These are phyloP conservation scores for Solea solea DNA, from an alignment of 2,113 vertebrate species.

Conservation along the genomic window DNA sequence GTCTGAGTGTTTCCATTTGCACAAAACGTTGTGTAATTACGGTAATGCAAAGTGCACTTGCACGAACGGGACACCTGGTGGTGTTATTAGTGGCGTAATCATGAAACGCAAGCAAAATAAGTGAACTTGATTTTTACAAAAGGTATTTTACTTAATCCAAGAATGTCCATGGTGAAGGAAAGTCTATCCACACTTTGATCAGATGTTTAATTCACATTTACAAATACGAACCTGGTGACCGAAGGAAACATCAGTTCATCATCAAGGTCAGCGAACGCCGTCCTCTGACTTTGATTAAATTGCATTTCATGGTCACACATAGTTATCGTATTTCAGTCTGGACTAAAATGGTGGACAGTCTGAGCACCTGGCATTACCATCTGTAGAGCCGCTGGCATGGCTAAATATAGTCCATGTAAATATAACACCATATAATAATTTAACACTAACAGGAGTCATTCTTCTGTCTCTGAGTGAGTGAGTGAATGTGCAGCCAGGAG, in stretches of 20 bases:
- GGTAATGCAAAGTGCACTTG: no score
- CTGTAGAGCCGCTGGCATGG: background rate
- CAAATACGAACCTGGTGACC: background rate
- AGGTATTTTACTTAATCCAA: no score
- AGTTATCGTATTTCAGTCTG: background rate
- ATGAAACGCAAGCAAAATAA: no score
- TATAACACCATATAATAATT: background rate
- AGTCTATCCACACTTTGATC: no score
- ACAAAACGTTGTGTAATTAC: no score
- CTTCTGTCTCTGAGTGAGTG: background rate
- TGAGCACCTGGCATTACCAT: background rate
- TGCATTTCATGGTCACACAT: no score
- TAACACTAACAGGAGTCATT: background rate
- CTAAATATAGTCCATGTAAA: slow-evolving; percentile 8
- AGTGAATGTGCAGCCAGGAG: no score
- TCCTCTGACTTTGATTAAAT: background rate
- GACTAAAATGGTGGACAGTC: background rate
- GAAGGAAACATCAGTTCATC: background rate
- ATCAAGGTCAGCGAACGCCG: background rate
- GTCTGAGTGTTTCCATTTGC: no score
- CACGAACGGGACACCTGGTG: no score
- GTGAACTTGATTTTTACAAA: no score
- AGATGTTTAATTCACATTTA: background rate
- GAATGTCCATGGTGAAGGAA: no score
- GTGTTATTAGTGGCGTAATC: no score